Percentiles rank a stretch among this genome's conserved stretches.
Evolutionary conservation across 1,140 invertebrate species (phyloP).

Genomic region (Drosophila athabasca): DNA sequence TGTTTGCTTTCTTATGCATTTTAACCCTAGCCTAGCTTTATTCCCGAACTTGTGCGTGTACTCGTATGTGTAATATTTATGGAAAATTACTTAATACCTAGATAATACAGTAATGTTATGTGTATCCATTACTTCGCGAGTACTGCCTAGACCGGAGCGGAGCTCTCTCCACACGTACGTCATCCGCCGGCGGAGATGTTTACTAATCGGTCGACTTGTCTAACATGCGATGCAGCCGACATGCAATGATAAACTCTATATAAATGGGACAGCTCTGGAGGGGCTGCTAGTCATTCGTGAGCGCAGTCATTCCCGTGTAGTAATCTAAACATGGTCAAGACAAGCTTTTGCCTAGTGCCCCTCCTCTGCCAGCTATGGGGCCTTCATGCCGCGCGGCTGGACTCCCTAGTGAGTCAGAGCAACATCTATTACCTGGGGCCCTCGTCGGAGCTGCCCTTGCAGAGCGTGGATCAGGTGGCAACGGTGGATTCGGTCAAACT

Average conservation of each 20-base stretch:
- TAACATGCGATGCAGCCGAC: constrained; percentile 18
- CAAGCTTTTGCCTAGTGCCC: constrained; percentile 30
- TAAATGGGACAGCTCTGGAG: background rate
- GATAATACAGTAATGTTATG: constrained; percentile 58
- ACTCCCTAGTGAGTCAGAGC: constrained; percentile 45
- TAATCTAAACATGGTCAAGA: constrained; percentile 37
- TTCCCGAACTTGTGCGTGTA: constrained; percentile 23
- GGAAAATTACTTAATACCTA: constrained; percentile 68
- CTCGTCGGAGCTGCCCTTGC: constrained; percentile 30
- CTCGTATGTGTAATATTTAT: constrained; percentile 63
- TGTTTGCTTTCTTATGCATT: constrained; percentile 36
- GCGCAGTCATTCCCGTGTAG: no score
- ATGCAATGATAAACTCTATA: constrained; percentile 38
- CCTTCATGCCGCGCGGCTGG: constrained; percentile 38
- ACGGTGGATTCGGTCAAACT: constrained; percentile 55
- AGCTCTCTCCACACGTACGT: constrained; percentile 25
- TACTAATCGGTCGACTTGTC: constrained; percentile 54
- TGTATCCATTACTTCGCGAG: constrained; percentile 22
- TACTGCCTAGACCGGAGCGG: background rate
- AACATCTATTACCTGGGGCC: constrained; percentile 64
- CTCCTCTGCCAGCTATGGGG: constrained; percentile 46
- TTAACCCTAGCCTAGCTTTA: constrained; percentile 38
- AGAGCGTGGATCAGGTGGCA: constrained; percentile 36
- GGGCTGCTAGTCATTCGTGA: background rate
- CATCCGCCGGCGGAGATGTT: constrained; percentile 27